Conservation (phyloP, 2,797 vertebrate genomes). For the Gephyroberyx darwinii region DNA sequence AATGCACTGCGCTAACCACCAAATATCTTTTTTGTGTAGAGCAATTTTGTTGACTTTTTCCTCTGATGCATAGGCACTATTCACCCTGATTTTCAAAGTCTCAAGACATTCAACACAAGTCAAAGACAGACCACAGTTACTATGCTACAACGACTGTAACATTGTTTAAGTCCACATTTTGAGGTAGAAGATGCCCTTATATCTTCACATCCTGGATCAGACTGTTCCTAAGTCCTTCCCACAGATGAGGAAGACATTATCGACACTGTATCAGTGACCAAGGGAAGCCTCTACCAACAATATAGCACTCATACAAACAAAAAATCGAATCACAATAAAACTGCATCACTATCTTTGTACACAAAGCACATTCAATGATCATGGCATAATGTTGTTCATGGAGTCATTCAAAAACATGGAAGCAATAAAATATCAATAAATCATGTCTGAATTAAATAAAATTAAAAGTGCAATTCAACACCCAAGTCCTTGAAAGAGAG, state of each 20-base stretch:
- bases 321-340: constrained; percentile 43
- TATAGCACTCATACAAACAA: constrained; percentile 21
- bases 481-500: constrained; percentile 13
- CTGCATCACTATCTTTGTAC: constrained; percentile 54
- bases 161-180: constrained; percentile 1
- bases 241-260: constrained; percentile 21
- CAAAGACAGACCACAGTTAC: constrained; percentile 45
- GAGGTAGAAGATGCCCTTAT: constrained; percentile 8
- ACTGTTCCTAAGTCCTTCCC: background rate
- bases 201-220: constrained; percentile 12
- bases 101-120: constrained; percentile 59
- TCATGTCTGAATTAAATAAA: constrained; percentile 31
- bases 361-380: constrained; percentile 68
- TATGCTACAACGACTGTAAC: constrained; percentile 37
- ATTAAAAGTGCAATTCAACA: constrained; percentile 64
- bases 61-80: constrained; percentile 71
- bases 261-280: constrained; percentile 9
- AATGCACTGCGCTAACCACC: constrained; percentile 19
- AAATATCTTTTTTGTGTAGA: constrained; percentile 15
- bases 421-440: constrained; percentile 10
- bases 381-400: constrained; percentile 46
- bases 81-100: constrained; percentile 60
- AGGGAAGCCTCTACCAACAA: constrained; percentile 18
- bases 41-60: constrained; percentile 26
- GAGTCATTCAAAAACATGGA: constrained; percentile 39